Conservation (phyloP, 1,140 invertebrate genomes). For the Zophobas atratus region DNA sequence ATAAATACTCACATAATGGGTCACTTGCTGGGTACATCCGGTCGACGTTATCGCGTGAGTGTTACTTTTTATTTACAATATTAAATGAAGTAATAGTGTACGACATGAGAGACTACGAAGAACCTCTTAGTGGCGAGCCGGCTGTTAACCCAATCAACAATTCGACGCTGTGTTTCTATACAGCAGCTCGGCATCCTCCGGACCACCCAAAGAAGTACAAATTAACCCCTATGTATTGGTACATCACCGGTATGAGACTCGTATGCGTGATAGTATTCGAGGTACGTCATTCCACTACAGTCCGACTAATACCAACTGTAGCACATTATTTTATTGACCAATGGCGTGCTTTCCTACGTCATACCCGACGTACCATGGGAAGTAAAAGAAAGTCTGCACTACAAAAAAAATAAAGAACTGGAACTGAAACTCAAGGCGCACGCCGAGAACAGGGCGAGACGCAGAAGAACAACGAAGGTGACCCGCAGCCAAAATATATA, state of each 20-base stretch:
- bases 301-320: neutral
- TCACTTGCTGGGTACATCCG: slow-evolving; percentile 8
- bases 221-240: slow-evolving; percentile 45
- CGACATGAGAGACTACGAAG: slow-evolving; percentile 22
- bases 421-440: slow-evolving; percentile 13
- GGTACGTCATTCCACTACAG: slow-evolving; percentile 6
- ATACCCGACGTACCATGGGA: slow-evolving; percentile 24
- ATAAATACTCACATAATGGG: neutral
- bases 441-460: neutral
- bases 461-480: too few relatives aligned
- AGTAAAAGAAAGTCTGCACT: slow-evolving; percentile 23
- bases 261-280: slow-evolving; percentile 52
- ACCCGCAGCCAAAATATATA: neutral
- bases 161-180: slow-evolving; percentile 49
- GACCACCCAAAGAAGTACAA: slow-evolving; percentile 42
- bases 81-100: slow-evolving; percentile 28
- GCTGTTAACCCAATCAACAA: neutral
- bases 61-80: slow-evolving; percentile 1
- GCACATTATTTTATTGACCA: slow-evolving; percentile 19
- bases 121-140: neutral
- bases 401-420: slow-evolving; percentile 1
- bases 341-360: slow-evolving; percentile 15
- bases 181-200: slow-evolving; percentile 47
- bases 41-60: slow-evolving; percentile 25
- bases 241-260: slow-evolving; percentile 43